Evolutionary conservation across 1,140 invertebrate genomes (phyloP).

Genomic region (Spodoptera litura): DNA sequence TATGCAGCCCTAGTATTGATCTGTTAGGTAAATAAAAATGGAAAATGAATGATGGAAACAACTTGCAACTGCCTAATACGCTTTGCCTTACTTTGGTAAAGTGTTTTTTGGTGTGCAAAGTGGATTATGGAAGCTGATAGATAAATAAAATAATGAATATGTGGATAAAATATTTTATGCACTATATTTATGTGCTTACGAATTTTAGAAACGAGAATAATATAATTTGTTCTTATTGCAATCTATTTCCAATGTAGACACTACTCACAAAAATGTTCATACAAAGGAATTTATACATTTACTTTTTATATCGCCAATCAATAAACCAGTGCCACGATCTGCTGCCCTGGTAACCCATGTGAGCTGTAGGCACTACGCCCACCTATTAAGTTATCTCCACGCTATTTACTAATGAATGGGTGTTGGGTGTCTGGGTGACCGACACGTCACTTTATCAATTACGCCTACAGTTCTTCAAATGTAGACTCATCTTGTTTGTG

Average conservation of each 20-base stretch:
- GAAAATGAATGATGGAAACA: no score
- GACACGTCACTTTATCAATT: not conserved
- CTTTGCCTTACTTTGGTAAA: not conserved
- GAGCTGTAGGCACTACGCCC: not conserved
- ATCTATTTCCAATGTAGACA: no score
- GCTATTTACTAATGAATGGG: not conserved
- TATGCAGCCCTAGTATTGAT: not conserved
- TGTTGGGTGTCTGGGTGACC: not conserved
- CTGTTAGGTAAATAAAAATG: no score
- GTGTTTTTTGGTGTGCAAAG: no score
- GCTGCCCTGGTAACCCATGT: not conserved
- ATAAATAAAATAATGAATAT: no score
- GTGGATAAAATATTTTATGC: no score
- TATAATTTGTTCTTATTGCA: no score
- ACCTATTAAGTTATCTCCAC: constrained; percentile 3
- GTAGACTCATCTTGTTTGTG: not conserved
- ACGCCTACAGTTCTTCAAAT: not conserved
- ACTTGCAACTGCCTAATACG: not conserved
- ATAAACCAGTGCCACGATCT: constrained; percentile 6
- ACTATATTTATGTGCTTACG: no score
- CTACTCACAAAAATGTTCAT: not conserved
- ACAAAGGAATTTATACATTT: no score
- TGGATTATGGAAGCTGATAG: no score
- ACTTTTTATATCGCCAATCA: not conserved
- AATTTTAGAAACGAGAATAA: no score